Percentiles rank a stretch among this genome's conserved stretches.
These are phyloP conservation scores for Dicranocentrus wangi DNA, from an alignment of 2,888 invertebrate genomes.

Conservation along the genomic window DNA sequence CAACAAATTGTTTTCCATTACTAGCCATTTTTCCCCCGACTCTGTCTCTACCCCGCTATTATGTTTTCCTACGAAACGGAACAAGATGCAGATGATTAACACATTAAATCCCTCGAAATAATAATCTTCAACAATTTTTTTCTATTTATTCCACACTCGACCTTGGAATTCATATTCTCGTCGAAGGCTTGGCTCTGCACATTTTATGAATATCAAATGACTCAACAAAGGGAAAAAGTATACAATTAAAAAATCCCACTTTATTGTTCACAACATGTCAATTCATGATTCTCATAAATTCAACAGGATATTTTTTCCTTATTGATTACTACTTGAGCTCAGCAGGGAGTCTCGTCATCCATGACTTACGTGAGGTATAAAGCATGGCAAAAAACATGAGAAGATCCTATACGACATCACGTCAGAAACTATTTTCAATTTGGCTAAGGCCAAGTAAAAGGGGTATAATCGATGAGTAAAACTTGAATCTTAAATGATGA, in stretches of 20 bases:
- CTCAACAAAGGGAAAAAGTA: neutral
- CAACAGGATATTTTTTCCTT: neutral
- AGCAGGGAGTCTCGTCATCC: too few species aligned
- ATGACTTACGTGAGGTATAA: too few species aligned
- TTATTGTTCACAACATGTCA: constrained; percentile 21
- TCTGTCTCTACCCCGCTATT: too few species aligned
- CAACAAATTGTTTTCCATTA: neutral
- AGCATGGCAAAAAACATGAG: too few species aligned
- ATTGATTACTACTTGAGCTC: neutral
- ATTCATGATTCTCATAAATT: neutral
- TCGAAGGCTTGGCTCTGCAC: neutral
- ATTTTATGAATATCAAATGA: constrained; percentile 8
- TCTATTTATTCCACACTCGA: neutral
- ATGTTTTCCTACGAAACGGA: too few species aligned
- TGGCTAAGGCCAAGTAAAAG: constrained; percentile 1
- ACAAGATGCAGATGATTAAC: too few species aligned
- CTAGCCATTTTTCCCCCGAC: too few species aligned
- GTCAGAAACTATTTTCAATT: neutral
- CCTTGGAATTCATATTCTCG: neutral
- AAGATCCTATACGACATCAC: too few species aligned
- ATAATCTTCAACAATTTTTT: too few species aligned
- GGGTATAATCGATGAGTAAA: constrained; percentile 5
- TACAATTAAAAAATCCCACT: constrained; percentile 18
- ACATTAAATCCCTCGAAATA: too few species aligned
- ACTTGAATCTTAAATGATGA: constrained; percentile 16